Evolutionary conservation across 1,140 invertebrate species (phyloP).

Genomic region (Epicauta chinensis): DNA sequence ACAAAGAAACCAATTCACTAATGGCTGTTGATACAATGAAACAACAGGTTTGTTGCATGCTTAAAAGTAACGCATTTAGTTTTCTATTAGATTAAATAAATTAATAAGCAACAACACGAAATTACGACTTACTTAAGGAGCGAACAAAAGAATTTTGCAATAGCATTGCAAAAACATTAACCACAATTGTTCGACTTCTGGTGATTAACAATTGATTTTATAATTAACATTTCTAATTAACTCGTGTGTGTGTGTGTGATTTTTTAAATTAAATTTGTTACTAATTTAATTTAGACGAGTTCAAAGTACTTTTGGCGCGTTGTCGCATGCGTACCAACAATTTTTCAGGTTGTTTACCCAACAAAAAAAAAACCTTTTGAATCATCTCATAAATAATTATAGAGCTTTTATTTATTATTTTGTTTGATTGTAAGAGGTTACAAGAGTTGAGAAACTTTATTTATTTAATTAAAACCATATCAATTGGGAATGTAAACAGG

Average conservation of each 20-base stretch:
- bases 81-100: neutral
- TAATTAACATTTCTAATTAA: neutral
- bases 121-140: too few species aligned
- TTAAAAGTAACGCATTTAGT: neutral
- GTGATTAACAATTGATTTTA: too few species aligned
- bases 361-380: neutral
- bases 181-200: too few species aligned
- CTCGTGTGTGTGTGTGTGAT: neutral
- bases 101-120: too few species aligned
- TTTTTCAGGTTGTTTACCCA: neutral
- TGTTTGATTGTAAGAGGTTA: too few species aligned
- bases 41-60: conserved; percentile 26
- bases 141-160: too few species aligned
- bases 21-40: conserved; percentile 30
- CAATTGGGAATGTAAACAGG: neutral
- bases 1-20: conserved; percentile 10
- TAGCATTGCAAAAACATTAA: too few species aligned
- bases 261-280: conserved; percentile 2
- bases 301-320: neutral
- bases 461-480: neutral
- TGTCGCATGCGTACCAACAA: neutral
- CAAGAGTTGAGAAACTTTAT: neutral
- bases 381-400: neutral
- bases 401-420: neutral
- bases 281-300: neutral